Base-by-base conservation (phyloP, 2,797 vertebrate genomes). In the Phataginus tetradactyla region DNA sequence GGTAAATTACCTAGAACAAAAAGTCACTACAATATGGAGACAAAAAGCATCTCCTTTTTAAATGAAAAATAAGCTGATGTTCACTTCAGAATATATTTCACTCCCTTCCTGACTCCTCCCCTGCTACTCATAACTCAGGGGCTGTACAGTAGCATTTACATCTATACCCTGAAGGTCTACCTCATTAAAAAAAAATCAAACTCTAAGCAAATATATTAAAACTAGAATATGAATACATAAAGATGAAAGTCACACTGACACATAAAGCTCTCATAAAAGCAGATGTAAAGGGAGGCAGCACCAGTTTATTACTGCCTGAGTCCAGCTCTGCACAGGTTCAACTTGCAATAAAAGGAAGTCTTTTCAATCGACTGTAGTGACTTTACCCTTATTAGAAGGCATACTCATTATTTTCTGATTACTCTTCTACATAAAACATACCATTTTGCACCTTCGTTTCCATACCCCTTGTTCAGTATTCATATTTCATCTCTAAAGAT, bases 401-500 rank as follows among this genome's bases (percentile, higher is more conserved):
- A 93, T 42, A 27, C 86, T 97, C 95, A 79, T 97, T 97, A 95
- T 96, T 86, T 86, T 72, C 93, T 90, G 96, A 97, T 96, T 93
- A 83, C 93, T 94, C 89, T 49, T 85, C 85, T 84, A 39, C 91
- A 95, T 75, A 87, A 95, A 93, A 85, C 86, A 71, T 68, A 89
- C 72, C 84, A 96, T 94, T 96, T 91, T 20, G 21, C 80, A 80
- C 87, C 89, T 96, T 49, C 75, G 64, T 86, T 91, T 92, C 91
- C 94, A 96, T 51, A 88, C 63, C 86, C 79, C 71, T 95, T 59
- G 37, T 86, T 83, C 72, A 55, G 45, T 86, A 88, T 86, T 87
- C 77, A 71, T 91, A 95, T 94, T 98, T 97, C 96, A 94, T 97
- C 91, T 85, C 75, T 96, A 88, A 88, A 94, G 93, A 93, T 72